Conservation (phyloP, 2,113 vertebrate species). For the cattle (Bos taurus) region ARS-UCD2.0 NC_037347.1:37319501-37320000, state of each 20-base stretch:
- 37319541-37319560: neutral
- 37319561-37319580: neutral
- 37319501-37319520: neutral
- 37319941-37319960: neutral
- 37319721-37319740: neutral
- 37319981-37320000: neutral
- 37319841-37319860: neutral
- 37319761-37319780: neutral
- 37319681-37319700: neutral
- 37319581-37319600: neutral
- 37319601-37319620: neutral
- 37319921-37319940: slow-evolving; percentile 7
- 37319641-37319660: neutral
- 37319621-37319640: neutral
- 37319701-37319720: neutral
- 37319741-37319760: neutral
- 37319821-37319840: neutral
- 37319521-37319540: neutral
- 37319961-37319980: slow-evolving; percentile 19
- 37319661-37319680: neutral
- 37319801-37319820: neutral
- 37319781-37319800: neutral
- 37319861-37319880: neutral
- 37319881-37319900: neutral
- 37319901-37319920: slow-evolving; percentile 9